Evolutionary conservation across 1,140 invertebrate genomes (phyloP).

Genomic region (Heterodera carotae): DNA sequence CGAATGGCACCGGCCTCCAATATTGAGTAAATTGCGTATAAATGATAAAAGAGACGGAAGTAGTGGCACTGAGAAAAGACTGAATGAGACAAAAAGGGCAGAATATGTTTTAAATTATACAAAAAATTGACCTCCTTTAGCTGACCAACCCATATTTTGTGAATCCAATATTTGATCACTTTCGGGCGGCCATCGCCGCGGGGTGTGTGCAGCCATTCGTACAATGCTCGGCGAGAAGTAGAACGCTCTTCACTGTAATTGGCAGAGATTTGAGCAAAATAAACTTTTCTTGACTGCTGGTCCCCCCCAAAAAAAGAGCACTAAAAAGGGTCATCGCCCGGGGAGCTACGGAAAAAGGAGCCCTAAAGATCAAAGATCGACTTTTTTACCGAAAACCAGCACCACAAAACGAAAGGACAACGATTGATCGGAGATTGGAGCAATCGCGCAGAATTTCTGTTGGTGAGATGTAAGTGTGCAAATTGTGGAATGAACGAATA

Average conservation of each 20-base stretch:
- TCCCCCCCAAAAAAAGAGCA: too few species aligned
- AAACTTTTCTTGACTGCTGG: too few species aligned
- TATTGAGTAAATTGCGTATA: background rate
- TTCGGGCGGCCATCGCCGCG: background rate
- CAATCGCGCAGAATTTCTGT: background rate
- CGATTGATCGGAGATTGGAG: background rate
- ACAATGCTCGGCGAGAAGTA: background rate
- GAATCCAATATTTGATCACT: background rate
- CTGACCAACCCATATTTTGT: too few species aligned
- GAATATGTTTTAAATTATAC: background rate
- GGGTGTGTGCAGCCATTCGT: background rate
- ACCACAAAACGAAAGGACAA: background rate
- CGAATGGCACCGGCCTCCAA: background rate
- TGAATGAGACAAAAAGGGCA: background rate
- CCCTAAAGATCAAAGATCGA: too few species aligned
- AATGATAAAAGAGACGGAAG: background rate
- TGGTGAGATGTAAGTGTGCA: background rate
- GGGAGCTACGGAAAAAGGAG: background rate
- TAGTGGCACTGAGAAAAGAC: background rate
- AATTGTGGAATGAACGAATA: background rate
- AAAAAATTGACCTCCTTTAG: background rate
- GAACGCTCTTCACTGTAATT: too few species aligned
- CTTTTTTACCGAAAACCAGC: too few species aligned
- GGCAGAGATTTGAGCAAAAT: too few species aligned
- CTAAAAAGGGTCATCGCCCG: background rate